Evolutionary conservation across 2,888 invertebrate species (phyloP), one percentile per base, ranked within the genome.

Genomic region (Sinohyriopsis cumingii): DNA sequence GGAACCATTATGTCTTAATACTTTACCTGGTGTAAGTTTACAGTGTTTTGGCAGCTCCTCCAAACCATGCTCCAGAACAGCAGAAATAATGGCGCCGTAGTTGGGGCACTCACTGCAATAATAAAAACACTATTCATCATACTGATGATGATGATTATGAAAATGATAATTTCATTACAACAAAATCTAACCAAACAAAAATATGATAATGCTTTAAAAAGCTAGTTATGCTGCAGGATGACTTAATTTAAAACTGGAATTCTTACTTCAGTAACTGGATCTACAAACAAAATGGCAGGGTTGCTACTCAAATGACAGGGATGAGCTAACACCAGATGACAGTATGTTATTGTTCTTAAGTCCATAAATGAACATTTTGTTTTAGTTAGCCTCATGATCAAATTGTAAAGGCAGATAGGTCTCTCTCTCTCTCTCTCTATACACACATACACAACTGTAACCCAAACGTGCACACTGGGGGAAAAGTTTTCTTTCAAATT

Each of bases 41-140:
- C 99, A 99, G 85, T 94, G 93, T 55, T 93, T 91, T 0, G 95
- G 94, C 68, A 99, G 91, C 55, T 93, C 93, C 15, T 92, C 90
- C 18, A 95, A 92, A 0, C 98, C 98, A 82, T 95, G 93, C 84
- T 93, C 90, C 72, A 98, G 89, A 61, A 99, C 89, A 18, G 94
- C 94, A 0, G 95, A 94, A 68, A 99, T 92, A 20, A 99, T 93
- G 84, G 92, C 92, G 82, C 96, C 95, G 90, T 97, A 99, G 91
- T 95, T 96, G 24, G 99, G 99, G 88, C 98, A 99, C 91, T 98
- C 96, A 91, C 96, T 95, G 89, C 3, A 91, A 90, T 20, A 53
- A 63, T 25, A n/a, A 25, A 57, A 20, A 45, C 5, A 12, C 0
- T 12, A 20, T n/a, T 66, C 54, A 59, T n/a, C 45, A 15, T 66